These are phyloP conservation scores for pig (Sus scrofa) DNA, from an alignment of 2,113 vertebrate genomes.

Conservation along the genomic window T2T-Sscrofa CM000824.6:155149501-155150000, in stretches of 20 bases:
- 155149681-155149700: background rate
- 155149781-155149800: background rate
- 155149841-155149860: no score
- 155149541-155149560: background rate
- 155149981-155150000: no score
- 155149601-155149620: background rate
- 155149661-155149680: background rate
- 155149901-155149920: no score
- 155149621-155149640: background rate
- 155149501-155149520: no score
- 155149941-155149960: no score
- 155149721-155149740: background rate
- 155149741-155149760: background rate
- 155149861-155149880: no score
- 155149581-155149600: background rate
- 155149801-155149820: background rate
- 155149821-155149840: no score
- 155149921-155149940: no score
- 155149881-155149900: no score
- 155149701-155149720: fast-evolving
- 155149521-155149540: background rate
- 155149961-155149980: no score
- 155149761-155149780: background rate
- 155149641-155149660: no score
- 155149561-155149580: background rate